Percentiles rank a stretch among this genome's conserved stretches.
These are phyloP conservation scores for Drosophila kambysellisi DNA, from an alignment of 2,888 invertebrate species.

Conservation along the genomic window DNA sequence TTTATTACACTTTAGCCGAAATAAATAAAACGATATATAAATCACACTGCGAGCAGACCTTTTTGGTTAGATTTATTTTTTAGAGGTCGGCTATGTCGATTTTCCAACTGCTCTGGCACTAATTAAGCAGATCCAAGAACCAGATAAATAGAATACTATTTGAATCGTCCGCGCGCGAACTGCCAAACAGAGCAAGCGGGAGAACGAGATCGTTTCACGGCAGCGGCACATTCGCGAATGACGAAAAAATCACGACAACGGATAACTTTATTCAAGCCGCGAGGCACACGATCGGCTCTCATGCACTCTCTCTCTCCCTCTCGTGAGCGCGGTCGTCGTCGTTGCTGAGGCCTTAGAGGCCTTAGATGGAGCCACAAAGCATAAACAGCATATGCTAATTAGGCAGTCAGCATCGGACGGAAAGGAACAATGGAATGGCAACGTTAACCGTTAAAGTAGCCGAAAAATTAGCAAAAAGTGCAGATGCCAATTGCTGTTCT, in stretches of 20 bases:
- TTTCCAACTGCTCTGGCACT: constrained; percentile 2
- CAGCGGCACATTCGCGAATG: constrained; percentile 79
- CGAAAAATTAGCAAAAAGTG: constrained; percentile 59
- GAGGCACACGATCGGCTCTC: constrained; percentile 31
- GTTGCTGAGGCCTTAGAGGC: not conserved
- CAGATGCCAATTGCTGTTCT: constrained; percentile 54
- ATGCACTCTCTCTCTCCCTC: not conserved
- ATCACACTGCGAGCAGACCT: constrained; percentile 25
- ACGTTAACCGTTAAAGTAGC: constrained; percentile 70
- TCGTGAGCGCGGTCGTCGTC: constrained; percentile 10
- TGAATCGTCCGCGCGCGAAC: constrained; percentile 16
- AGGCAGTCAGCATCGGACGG: constrained; percentile 54
- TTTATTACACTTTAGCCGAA: constrained; percentile 46
- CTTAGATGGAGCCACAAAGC: constrained; percentile 13
- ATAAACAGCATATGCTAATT: constrained; percentile 69
- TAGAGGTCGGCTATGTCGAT: constrained; percentile 50
- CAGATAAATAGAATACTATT: not conserved
- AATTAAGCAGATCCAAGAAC: constrained; percentile 22
- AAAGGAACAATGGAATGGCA: constrained; percentile 64
- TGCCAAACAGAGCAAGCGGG: not conserved
- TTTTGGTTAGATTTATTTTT: constrained; percentile 12
- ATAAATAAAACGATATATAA: constrained; percentile 30
- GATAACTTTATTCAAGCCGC: constrained; percentile 74
- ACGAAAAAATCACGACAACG: constrained; percentile 81
- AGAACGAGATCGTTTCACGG: constrained; percentile 59